Base-by-base conservation (phyloP, 2,888 invertebrate species). In the Alviniconcha strummeri region DNA sequence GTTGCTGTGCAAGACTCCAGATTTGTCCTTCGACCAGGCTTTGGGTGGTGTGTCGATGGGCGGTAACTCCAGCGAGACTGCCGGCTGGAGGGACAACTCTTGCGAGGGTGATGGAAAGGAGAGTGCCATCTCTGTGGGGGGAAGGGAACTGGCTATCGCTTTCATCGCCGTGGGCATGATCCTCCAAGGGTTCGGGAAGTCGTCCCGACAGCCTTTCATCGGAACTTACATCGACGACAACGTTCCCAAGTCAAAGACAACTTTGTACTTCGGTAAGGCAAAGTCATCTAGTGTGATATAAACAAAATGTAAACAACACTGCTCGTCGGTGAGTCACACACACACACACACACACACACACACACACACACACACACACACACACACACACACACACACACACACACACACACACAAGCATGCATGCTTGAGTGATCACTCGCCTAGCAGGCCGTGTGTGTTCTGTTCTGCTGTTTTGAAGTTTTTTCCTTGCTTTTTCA, bases 171-270 rank as follows among this genome's bases (percentile, higher is more conserved):
- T 85, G 52, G 91, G 91, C 5, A 90, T 91, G 90, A 84, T 90
- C 3, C 74, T 91, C 2, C 91, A 91, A 76, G 91, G 91, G 5
- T 54, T 90, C 4, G 90, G 88, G 8, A 91, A 91, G 77, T 88
- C 91, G 0, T 90, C 90, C 0, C 81, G 91, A 11, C 86, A 86
- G 3, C 87, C 91, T 0, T 89, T 89, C 71, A 72, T 89, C 11
- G 86, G 89, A 0, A 89, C 90, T 1, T 92, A 91, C 77, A 87
- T 91, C 4, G 91, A 91, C 60, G 90, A 91, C 81, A 91, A 91
- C 83, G 89, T 89, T 2, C 87, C 88, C 54, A 91, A 90, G 80
- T 89, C 88, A 19, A 89, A 89, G 75, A 90, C 91, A 0, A 87
- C 90, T 4, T 84, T 89, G 80, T 91, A 89, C 80, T 85, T 91